phyloP scores from a whole-genome alignment of 2,113 vertebrate species.

The Cygnus buccinator region DNA sequence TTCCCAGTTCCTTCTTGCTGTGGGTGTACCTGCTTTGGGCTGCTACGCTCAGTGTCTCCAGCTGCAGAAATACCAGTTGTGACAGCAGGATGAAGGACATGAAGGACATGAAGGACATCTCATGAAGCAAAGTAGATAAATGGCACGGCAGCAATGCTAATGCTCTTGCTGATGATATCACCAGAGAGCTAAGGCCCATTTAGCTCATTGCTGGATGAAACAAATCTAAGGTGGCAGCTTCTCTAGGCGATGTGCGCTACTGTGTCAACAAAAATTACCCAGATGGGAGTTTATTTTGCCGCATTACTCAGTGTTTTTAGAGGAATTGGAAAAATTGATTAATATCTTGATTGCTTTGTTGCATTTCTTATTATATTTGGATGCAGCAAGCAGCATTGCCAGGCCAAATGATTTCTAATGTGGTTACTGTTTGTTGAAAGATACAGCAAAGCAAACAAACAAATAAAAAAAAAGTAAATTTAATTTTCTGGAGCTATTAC shows the following conservation, averaged over 20 bases:
- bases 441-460: neutral
- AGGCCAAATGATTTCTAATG: neutral
- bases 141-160: neutral
- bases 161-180: neutral
- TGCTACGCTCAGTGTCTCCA: neutral
- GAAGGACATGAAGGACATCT: neutral
- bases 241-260: neutral
- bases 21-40: neutral
- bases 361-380: neutral
- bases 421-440: neutral
- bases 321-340: neutral
- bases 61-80: constrained; percentile 10
- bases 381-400: neutral
- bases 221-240: constrained; percentile 6
- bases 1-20: neutral
- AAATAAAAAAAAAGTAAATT: neutral
- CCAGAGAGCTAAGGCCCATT: neutral
- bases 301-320: neutral
- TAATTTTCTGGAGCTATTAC: neutral
- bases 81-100: neutral
- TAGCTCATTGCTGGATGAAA: neutral
- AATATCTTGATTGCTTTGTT: neutral
- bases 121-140: constrained; percentile 39
- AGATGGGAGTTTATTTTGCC: neutral
- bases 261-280: neutral